These are phyloP conservation scores for Solenopsis fugax DNA, from an alignment of 1,140 invertebrate species.

Conservation along the genomic window DNA sequence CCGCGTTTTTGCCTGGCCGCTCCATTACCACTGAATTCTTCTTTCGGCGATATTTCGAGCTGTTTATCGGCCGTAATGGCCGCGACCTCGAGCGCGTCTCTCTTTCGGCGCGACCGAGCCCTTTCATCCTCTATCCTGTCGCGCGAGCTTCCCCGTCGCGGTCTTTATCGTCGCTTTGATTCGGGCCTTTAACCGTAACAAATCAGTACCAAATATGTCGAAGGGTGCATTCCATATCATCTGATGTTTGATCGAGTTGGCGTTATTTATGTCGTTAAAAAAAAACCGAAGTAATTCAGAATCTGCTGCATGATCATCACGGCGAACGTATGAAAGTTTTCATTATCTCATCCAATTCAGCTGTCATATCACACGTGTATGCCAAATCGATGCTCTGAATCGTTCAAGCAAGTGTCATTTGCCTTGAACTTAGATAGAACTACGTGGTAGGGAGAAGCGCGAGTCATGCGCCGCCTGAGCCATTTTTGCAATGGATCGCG, in stretches of 20 bases:
- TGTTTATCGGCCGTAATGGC: conserved; percentile 67
- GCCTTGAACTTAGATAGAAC: conserved; percentile 69
- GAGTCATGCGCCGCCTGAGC: conserved; percentile 59
- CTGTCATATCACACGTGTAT: not conserved
- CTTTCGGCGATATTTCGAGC: conserved; percentile 64
- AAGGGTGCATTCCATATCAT: not conserved
- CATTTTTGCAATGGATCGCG: conserved; percentile 72
- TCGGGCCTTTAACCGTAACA: conserved; percentile 19
- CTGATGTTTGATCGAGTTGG: not conserved
- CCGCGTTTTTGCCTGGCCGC: conserved; percentile 64
- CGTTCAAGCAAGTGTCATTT: conserved; percentile 21
- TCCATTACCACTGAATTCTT: conserved; percentile 66
- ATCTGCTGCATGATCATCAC: not conserved
- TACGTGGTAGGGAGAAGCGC: conserved; percentile 64
- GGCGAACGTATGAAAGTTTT: not conserved
- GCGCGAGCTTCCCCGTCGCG: conserved; percentile 24
- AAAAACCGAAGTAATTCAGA: not conserved
- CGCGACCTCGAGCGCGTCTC: conserved; percentile 52
- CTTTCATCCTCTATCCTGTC: conserved; percentile 34
- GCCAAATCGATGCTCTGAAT: not conserved
- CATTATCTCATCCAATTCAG: not conserved
- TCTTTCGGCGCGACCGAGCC: conserved; percentile 39
- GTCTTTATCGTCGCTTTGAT: conserved; percentile 11
- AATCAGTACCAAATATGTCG: conserved; percentile 13
- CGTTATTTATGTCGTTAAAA: not conserved